Evolutionary conservation across 2,113 vertebrate genomes (phyloP).

Genomic region (Suricata suricatta): DNA sequence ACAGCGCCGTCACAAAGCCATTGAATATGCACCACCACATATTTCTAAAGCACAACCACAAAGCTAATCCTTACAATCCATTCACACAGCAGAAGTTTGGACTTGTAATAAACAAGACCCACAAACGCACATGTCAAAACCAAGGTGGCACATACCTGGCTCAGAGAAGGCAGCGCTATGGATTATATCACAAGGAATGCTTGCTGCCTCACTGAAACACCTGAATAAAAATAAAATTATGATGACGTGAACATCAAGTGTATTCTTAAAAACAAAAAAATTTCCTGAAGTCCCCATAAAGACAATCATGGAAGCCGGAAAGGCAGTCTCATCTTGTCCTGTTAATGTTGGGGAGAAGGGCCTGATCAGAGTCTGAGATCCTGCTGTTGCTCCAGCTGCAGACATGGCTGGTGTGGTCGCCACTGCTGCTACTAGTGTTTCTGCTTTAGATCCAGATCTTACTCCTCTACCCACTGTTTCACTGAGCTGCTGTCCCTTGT

Average conservation of each 20-base stretch:
- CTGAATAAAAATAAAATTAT: constrained; percentile 11
- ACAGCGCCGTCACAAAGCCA: background rate
- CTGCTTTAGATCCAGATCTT: background rate
- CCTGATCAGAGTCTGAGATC: background rate
- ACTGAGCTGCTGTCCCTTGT: background rate
- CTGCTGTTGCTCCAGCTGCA: background rate
- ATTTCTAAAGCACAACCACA: constrained; percentile 48
- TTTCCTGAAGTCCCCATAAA: background rate
- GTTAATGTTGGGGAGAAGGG: background rate
- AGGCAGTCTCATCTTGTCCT: background rate
- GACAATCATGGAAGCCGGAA: background rate
- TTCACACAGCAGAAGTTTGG: constrained; percentile 30
- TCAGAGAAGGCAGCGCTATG: background rate
- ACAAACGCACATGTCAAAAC: constrained; percentile 20
- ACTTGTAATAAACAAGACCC: constrained; percentile 56
- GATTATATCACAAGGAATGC: background rate
- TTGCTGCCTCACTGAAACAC: background rate
- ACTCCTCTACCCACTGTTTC: background rate
- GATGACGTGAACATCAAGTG: background rate
- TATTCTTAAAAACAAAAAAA: background rate
- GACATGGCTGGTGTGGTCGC: background rate
- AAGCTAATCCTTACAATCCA: constrained; percentile 21
- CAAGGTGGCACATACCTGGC: background rate
- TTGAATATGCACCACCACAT: background rate
- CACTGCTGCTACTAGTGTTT: background rate